A percentile compares a stretch with the other conserved stretches of the same genome.
Evolutionary conservation across 1,140 invertebrate genomes (phyloP).

Genomic region (Drosophila kurseongensis): DNA sequence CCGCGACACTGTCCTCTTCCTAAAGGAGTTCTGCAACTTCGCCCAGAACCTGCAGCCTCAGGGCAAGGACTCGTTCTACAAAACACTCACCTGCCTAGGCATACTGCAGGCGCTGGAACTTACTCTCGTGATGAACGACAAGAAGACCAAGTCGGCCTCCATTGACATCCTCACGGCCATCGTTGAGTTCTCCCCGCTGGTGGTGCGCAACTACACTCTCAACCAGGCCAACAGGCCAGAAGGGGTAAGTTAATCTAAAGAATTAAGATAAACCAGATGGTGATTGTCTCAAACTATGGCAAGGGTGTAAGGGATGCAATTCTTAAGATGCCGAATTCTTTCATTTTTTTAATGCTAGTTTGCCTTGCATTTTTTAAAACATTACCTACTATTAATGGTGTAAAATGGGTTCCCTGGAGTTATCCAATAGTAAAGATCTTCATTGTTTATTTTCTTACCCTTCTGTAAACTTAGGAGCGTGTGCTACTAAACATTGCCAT

Average conservation of each 20-base stretch:
- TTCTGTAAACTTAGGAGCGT: slow-evolving; percentile 89
- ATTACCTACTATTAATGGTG: no score
- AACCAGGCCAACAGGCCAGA: slow-evolving; percentile 95
- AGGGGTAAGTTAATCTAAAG: slow-evolving; percentile 87
- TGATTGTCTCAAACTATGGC: no score
- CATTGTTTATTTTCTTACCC: neutral
- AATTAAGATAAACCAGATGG: no score
- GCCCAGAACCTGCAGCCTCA: slow-evolving; percentile 98
- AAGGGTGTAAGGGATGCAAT: no score
- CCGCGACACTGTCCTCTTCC: slow-evolving; percentile 97
- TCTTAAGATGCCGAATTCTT: no score
- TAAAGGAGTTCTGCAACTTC: slow-evolving; percentile 99
- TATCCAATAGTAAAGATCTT: no score
- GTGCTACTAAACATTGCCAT: slow-evolving; percentile 98
- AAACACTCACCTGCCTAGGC: slow-evolving; percentile 96
- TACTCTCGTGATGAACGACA: slow-evolving; percentile 96
- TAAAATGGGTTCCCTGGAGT: no score
- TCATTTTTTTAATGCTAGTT: no score
- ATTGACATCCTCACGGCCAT: slow-evolving; percentile 99
- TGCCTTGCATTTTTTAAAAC: no score
- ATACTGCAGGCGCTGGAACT: slow-evolving; percentile 97
- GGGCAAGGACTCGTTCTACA: slow-evolving; percentile 98
- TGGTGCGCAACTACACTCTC: slow-evolving; percentile 98
- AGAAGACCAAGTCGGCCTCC: slow-evolving; percentile 96
- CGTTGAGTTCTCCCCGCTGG: slow-evolving; percentile 98